Evolutionary conservation across 1,140 invertebrate genomes (phyloP), one percentile per base, ranked within the genome.

Genomic region (Aphelenchoides besseyi): DNA sequence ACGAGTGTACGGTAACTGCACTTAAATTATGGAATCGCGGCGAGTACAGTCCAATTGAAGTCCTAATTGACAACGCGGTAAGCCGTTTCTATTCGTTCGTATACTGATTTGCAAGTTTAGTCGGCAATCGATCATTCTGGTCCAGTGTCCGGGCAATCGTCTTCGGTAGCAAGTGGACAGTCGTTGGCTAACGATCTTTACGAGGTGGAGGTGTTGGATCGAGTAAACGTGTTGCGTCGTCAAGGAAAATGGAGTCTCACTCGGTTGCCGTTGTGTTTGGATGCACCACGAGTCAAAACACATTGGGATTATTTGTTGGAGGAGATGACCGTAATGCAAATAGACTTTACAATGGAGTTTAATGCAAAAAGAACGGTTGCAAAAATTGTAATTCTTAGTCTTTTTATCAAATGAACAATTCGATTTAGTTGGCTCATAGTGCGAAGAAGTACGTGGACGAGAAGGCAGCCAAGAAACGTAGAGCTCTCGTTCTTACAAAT

Each of bases 221-320:
- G 55, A 5, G 18, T 59, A 33, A 59, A 59, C 32, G 5, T 5
- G 18, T 33, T 66, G 32, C 16, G 63, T 23, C 12, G 32, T 16
- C 35, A 53, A 37, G 63, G 63, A 1, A 66, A 66, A 35, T 66
- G 63, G 63, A 53, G 36, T 37, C 30, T 66, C 28, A 66, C 63
- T 36, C 63, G 63, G 12, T 33, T 66, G 1, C 63, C 63, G 30
- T 66, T 66, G 3, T 66, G 63, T 53, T n/a, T 66, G 63, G 63
- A 66, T 23, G 63, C 63, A n/a, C 63, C 63, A 0, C 30, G 63
- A 29, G 16, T 33, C n/a, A 66, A 66, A 53, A 37, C 36, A 23
- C 63, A 66, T 53, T 29, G 30, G 12, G 63, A 66, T 30, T 66
- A 36, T 33, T 53, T 66, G 9, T 30, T 66, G 3, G 63, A 66